These are phyloP conservation scores for Ptilorrhoa leucosticta DNA, from an alignment of 2,113 vertebrate genomes.

Conservation along the genomic window DNA sequence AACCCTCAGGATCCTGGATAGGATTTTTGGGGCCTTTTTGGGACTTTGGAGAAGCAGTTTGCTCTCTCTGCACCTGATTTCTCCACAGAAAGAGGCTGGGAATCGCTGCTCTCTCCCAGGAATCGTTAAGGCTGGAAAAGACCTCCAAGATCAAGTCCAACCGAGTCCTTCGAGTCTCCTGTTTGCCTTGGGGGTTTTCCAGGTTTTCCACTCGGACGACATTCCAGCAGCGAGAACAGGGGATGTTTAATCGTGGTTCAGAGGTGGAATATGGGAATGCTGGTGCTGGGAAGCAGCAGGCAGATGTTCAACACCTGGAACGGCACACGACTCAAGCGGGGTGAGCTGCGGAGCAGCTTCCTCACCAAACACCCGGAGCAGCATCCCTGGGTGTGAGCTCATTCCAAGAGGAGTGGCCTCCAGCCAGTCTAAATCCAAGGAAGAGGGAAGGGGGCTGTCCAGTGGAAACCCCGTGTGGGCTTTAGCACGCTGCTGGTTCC, in stretches of 20 bases:
- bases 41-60: background rate
- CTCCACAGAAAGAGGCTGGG: background rate
- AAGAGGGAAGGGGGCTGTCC: background rate
- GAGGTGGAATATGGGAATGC: background rate
- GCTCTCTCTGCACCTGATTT: background rate
- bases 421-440: fast-evolving
- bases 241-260: fast-evolving
- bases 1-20: background rate
- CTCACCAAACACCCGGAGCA: background rate
- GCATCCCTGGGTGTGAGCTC: background rate
- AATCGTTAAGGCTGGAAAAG: background rate
- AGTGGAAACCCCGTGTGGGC: background rate
- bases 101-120: background rate
- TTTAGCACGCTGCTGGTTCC: background rate
- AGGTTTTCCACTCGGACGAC: background rate
- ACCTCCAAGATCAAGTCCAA: background rate
- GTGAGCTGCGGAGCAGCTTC: background rate
- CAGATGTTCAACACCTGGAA: background rate
- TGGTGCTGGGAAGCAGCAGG: background rate
- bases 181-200: background rate
- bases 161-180: background rate
- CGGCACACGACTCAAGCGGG: fast-evolving
- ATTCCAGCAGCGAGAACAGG: background rate
- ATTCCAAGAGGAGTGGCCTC: background rate
- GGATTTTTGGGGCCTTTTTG: fast-evolving